phyloP scores from a whole-genome alignment of 2,113 vertebrate genomes.

The Varanus salvator region DNA sequence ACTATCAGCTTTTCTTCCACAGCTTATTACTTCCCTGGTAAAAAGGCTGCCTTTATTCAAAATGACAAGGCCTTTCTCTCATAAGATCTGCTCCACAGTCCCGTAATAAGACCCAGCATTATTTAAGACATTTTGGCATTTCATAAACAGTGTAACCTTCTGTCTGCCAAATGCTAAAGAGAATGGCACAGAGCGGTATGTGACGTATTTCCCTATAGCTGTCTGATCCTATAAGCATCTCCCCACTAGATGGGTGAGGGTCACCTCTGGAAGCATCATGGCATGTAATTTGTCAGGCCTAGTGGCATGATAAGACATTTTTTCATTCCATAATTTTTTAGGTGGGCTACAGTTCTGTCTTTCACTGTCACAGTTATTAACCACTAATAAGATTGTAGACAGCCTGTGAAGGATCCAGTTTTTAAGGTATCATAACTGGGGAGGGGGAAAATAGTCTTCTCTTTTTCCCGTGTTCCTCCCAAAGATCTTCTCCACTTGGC shows the following conservation, averaged over 20 bases:
- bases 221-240: background rate
- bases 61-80: constrained; percentile 22
- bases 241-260: constrained; percentile 24
- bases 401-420: background rate
- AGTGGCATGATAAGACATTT: background rate
- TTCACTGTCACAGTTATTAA: background rate
- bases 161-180: background rate
- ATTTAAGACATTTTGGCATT: constrained; percentile 12
- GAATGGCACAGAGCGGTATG: background rate
- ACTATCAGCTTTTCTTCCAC: background rate
- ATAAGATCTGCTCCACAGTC: background rate
- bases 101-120: background rate
- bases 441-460: too few relatives aligned
- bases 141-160: background rate
- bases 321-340: constrained; percentile 5
- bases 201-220: background rate
- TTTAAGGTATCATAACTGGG: too few relatives aligned
- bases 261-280: constrained; percentile 1
- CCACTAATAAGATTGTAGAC: background rate
- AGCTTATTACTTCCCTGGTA: constrained; percentile 3
- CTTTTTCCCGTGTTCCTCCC: too few relatives aligned
- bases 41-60: constrained; percentile 4
- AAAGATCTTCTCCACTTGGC: too few relatives aligned
- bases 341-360: background rate
- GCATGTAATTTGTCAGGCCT: background rate